Conservation (phyloP, 1,140 invertebrate species). For the Pseudomyrmex gracilis region DNA sequence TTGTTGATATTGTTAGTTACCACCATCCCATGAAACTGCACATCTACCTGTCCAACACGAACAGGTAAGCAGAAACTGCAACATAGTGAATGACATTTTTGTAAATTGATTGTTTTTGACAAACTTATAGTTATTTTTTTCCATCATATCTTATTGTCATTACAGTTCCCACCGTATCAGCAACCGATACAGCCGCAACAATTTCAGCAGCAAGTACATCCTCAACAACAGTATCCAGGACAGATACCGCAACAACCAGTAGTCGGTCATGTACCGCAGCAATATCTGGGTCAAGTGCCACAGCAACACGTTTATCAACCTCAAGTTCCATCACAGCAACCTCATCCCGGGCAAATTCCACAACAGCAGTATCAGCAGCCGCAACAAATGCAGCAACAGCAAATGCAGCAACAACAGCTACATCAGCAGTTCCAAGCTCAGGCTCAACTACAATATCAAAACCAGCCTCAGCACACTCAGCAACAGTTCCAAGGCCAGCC, state of each 20-base stretch:
- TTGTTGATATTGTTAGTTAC: slow-evolving; percentile 76
- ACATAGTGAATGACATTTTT: background rate
- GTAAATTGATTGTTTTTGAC: background rate
- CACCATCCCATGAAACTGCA: slow-evolving; percentile 69
- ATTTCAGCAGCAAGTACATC: slow-evolving; percentile 34
- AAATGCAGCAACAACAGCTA: slow-evolving; percentile 53
- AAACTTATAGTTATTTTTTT: background rate
- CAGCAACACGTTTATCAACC: slow-evolving; percentile 62
- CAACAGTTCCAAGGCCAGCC: slow-evolving; percentile 65
- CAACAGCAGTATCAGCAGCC: slow-evolving; percentile 62
- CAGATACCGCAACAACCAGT: slow-evolving; percentile 69
- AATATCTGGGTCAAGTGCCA: slow-evolving; percentile 59
- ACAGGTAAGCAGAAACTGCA: slow-evolving; percentile 63
- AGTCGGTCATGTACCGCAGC: slow-evolving; percentile 51
- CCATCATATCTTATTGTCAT: background rate
- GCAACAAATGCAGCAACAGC: slow-evolving; percentile 56
- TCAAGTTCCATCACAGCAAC: slow-evolving; percentile 66
- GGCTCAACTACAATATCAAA: slow-evolving; percentile 63
- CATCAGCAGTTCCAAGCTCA: slow-evolving; percentile 48
- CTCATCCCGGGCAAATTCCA: slow-evolving; percentile 62
- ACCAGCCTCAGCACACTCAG: slow-evolving; percentile 39
- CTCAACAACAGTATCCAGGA: slow-evolving; percentile 68
- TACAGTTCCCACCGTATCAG: slow-evolving; percentile 63
- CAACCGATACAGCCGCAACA: slow-evolving; percentile 60
- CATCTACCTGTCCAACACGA: slow-evolving; percentile 61